Evolutionary conservation across 2,113 vertebrate species (phyloP).

Genomic region (Bostrychus sinensis): DNA sequence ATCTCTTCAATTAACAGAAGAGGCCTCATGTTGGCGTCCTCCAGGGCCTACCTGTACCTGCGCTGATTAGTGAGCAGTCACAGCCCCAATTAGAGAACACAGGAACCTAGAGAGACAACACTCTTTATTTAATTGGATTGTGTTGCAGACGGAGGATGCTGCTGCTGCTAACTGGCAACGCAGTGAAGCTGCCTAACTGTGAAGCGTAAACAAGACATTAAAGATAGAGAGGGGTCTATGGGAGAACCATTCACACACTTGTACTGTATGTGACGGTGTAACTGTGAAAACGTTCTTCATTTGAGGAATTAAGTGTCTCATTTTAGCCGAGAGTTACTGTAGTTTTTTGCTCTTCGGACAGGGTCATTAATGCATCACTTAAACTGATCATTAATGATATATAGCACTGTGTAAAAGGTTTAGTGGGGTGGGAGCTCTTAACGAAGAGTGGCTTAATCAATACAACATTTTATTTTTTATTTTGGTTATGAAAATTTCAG

Average conservation of each 20-base stretch:
- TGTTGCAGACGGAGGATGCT: constrained; percentile 62
- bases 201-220: constrained; percentile 66
- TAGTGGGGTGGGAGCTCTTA: no score
- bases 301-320: constrained; percentile 26
- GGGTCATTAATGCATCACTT: constrained; percentile 20
- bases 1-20: constrained; percentile 77
- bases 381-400: constrained; percentile 8
- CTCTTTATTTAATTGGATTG: constrained; percentile 80
- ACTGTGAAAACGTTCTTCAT: constrained; percentile 8
- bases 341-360: not conserved
- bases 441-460: not conserved
- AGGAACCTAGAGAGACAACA: constrained; percentile 76
- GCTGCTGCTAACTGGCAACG: constrained; percentile 64
- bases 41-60: constrained; percentile 75
- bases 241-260: constrained; percentile 17
- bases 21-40: constrained; percentile 66
- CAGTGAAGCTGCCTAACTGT: constrained; percentile 55
- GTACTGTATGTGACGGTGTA: constrained; percentile 22
- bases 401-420: not conserved
- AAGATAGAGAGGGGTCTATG: constrained; percentile 53
- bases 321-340: constrained; percentile 20
- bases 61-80: constrained; percentile 79
- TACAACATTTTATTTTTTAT: not conserved
- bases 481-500: not conserved
- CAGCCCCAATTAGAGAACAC: constrained; percentile 81